phyloP scores from a whole-genome alignment of 92 coral and sea anemone genomes.

The Parazoanthus atlanticus region DNA sequence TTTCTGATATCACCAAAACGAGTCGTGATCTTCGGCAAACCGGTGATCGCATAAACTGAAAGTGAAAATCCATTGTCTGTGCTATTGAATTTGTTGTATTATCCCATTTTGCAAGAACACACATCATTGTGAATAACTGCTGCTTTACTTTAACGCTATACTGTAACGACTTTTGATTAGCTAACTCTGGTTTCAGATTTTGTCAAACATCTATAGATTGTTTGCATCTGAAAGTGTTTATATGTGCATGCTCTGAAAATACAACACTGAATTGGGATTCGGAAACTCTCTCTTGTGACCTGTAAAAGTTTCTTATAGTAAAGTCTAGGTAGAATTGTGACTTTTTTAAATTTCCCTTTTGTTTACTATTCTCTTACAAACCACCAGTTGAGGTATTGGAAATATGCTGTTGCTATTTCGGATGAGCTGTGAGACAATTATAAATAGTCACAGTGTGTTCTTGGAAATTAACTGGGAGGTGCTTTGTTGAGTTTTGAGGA shows the following conservation, averaged over 20 bases:
- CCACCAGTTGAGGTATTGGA: background rate
- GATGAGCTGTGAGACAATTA: background rate
- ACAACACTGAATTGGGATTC: too few relatives aligned
- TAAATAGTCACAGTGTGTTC: background rate
- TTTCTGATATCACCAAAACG: background rate
- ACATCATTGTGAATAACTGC: background rate
- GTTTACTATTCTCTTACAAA: background rate
- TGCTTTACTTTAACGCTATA: background rate
- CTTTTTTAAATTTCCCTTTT: background rate
- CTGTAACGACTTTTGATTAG: background rate
- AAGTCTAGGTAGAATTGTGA: background rate
- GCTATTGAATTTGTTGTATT: background rate
- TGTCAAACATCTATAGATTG: background rate
- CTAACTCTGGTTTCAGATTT: too few relatives aligned
- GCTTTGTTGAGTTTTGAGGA: too few relatives aligned
- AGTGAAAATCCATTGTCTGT: background rate
- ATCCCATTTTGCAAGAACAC: background rate
- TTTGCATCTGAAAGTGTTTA: too few relatives aligned
- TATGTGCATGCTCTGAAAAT: too few relatives aligned
- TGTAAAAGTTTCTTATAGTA: background rate
- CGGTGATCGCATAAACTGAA: background rate
- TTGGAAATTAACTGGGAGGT: background rate
- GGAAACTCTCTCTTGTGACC: background rate
- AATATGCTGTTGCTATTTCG: too few relatives aligned
- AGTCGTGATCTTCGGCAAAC: background rate